phyloP scores from a whole-genome alignment of 2,113 vertebrate species.

The Alligator sinensis region DNA sequence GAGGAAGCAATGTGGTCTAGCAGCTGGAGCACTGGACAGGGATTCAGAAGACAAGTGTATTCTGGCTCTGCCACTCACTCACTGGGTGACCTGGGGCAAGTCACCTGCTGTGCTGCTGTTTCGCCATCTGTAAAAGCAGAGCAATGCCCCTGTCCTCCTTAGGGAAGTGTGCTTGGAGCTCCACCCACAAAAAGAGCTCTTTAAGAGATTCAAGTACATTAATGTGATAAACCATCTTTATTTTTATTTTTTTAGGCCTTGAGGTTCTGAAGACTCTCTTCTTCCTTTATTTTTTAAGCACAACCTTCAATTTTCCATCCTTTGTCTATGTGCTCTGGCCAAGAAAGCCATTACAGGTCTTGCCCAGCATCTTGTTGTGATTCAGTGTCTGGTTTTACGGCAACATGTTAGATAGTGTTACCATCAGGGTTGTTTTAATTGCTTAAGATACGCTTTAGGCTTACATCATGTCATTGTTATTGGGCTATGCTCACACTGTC shows the following conservation, averaged over 20 bases:
- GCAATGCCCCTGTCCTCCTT: too few species aligned
- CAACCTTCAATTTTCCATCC: background rate
- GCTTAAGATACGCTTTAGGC: background rate
- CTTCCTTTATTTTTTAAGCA: background rate
- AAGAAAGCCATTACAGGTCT: background rate
- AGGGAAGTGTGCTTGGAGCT: background rate
- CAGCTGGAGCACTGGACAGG: too few species aligned
- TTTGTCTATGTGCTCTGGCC: background rate
- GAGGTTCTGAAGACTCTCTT: background rate
- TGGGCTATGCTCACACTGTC: constrained; percentile 9
- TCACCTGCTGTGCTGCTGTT: background rate
- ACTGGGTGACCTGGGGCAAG: background rate
- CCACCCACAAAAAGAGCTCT: background rate
- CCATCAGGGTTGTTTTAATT: background rate
- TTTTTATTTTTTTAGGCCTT: background rate
- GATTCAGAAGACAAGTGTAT: background rate
- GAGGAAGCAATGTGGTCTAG: accelerated
- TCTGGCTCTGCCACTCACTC: background rate
- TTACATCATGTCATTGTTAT: constrained; percentile 23
- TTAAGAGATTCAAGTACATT: background rate
- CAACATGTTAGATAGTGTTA: background rate
- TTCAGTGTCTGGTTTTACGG: background rate
- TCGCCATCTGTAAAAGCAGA: background rate
- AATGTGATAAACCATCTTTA: background rate
- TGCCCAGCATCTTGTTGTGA: background rate